Conservation (phyloP, 2,797 vertebrate species). For the Coregonus suidteri region DNA sequence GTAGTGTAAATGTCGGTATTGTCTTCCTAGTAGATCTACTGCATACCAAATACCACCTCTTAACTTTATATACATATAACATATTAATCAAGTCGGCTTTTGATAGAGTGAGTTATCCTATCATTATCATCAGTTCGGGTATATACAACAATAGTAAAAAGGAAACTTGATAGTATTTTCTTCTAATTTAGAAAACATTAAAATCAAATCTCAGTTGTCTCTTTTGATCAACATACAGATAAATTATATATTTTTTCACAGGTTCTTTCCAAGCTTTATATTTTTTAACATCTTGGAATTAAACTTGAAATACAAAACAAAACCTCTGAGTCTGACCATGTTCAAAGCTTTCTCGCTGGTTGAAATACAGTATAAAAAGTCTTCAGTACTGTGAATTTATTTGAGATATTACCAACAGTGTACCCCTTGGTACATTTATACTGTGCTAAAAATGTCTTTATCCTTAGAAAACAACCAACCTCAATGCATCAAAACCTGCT, state of each 20-base stretch:
- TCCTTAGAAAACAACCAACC: conserved; percentile 72
- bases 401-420: conserved; percentile 75
- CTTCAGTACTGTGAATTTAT: conserved; percentile 83
- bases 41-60: conserved; percentile 99
- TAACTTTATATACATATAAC: conserved; percentile 97
- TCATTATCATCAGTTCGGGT: conserved; percentile 67
- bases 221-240: conserved; percentile 73
- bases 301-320: conserved; percentile 77
- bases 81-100: conserved; percentile 61
- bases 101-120: conserved; percentile 62
- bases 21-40: conserved; percentile 97
- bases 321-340: conserved; percentile 78
- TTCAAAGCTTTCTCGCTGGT: conserved; percentile 92
- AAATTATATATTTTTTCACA: conserved; percentile 61
- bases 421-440: conserved; percentile 80
- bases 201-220: conserved; percentile 76
- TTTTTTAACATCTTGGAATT: conserved; percentile 66
- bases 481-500: conserved; percentile 55
- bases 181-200: conserved; percentile 85
- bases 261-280: conserved; percentile 57
- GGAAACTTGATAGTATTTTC: conserved; percentile 85
- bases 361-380: conserved; percentile 89
- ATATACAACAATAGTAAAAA: conserved; percentile 84
- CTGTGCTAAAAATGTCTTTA: conserved; percentile 89
- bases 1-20: conserved; percentile 83